phyloP scores from a whole-genome alignment of 35 echinoderm and acorn worm species.

The Holothuria glaberrima region DNA sequence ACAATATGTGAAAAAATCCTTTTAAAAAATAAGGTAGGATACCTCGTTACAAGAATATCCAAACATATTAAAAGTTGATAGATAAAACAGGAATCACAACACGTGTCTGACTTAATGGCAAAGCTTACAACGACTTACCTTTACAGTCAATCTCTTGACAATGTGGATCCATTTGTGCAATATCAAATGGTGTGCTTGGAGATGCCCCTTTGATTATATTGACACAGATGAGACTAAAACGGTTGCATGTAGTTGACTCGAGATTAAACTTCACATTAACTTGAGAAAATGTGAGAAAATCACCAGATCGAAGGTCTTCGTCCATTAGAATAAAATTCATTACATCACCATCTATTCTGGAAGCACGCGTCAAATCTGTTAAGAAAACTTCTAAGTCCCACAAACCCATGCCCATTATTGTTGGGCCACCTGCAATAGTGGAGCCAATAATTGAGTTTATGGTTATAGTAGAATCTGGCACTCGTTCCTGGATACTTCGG shows the following conservation, averaged over 20 bases:
- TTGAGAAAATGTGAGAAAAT: not conserved
- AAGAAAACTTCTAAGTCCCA: conserved; percentile 28
- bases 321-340: not conserved
- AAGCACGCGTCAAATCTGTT: not conserved
- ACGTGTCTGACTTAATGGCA: too few relatives aligned
- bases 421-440: not conserved
- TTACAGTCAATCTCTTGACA: not conserved
- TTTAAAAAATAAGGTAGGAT: too few relatives aligned
- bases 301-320: not conserved
- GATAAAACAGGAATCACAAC: too few relatives aligned
- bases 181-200: not conserved
- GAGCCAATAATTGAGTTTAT: not conserved
- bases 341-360: not conserved
- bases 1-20: too few relatives aligned
- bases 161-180: not conserved
- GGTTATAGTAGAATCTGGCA: not conserved
- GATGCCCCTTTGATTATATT: not conserved
- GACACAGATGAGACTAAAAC: not conserved
- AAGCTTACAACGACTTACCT: not conserved
- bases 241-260: not conserved
- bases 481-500: not conserved
- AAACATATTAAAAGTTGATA: too few relatives aligned
- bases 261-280: not conserved
- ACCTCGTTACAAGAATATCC: too few relatives aligned
- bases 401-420: not conserved